Conservation (phyloP, 2,888 invertebrate species). For the Crossocerus cetratus region DNA sequence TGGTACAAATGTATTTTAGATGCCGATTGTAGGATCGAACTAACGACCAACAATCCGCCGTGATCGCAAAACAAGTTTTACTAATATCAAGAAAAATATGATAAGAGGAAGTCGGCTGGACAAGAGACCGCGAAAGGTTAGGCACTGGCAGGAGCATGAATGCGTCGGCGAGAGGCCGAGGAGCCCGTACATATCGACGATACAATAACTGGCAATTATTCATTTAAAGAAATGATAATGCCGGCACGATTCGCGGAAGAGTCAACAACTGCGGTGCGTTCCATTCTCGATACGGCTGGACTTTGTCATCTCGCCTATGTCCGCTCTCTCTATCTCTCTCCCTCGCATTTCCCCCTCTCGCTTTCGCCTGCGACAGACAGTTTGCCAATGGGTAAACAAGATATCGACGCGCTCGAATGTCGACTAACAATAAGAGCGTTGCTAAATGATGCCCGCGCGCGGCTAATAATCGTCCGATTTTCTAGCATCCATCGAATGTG, state of each 20-base stretch:
- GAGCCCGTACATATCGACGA: constrained; percentile 14
- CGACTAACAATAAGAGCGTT: constrained; percentile 35
- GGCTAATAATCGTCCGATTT: constrained; percentile 41
- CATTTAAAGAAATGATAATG: constrained; percentile 57
- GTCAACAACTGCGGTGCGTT: constrained; percentile 48
- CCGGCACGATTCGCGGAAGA: constrained; percentile 56
- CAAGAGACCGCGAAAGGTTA: no score
- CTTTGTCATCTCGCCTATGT: constrained; percentile 51
- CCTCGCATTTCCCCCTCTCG: neutral
- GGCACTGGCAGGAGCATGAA: neutral
- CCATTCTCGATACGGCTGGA: constrained; percentile 51
- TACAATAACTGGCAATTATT: constrained; percentile 48
- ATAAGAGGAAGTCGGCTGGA: no score
- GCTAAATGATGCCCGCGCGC: constrained; percentile 30
- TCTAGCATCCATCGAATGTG: constrained; percentile 13
- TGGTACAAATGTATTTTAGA: no score
- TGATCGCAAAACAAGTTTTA: no score
- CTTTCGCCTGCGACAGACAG: constrained; percentile 12
- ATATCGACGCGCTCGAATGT: constrained; percentile 45
- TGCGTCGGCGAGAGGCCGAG: neutral
- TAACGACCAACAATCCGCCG: no score
- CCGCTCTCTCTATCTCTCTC: constrained; percentile 1
- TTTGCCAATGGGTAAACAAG: constrained; percentile 55
- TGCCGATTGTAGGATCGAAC: no score
- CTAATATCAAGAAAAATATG: no score